Base-by-base conservation (phyloP, 2,797 vertebrate genomes). In the Sebastes steindachneri region DNA sequence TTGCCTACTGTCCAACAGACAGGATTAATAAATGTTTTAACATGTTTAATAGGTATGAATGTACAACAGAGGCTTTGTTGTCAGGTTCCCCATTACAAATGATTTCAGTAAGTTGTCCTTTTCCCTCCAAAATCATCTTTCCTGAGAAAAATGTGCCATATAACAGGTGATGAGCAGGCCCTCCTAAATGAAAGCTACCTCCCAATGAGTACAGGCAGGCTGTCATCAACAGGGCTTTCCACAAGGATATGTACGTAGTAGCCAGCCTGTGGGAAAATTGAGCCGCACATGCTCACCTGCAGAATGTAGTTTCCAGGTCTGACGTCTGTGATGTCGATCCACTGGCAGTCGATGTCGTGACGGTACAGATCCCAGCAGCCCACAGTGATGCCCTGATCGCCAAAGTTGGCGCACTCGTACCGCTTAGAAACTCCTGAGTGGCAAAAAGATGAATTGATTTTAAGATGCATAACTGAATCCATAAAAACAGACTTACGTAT, bases 281-380 rank as follows among this genome's bases (percentile, higher is more conserved):
- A 45, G 41, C 14, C 0, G 5, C 8, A 25, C 7, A 2, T 1
- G 21, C 77, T 88, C 77, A 99, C 98, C 97, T 99, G 98, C 63
- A 99, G 91, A 55, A 99, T 98, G 92, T 99, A 99, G 93, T 99
- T 99, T 86, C 98, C 98, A 2, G 98, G 97, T 84, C 96, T 98
- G 80, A 99, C 93, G 0, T 99, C 98, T 0, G 97, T 97, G 91
- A 99, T 99, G 92, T 99, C 98, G 1, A 99, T 97, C 98, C 98
- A 99, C 84, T 99, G 98, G 84, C 98, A 99, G 96, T 99, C 98
- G 1, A 99, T 99, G 92, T 99, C 99, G 0, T 99, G 98, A 0
- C 98, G 95, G 84, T 99, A 99, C 83, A 98, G 86, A 89, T 99
- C 99, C 98, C 97, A 99, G 95, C 99, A 99, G 78, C 98, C 98